Evolutionary conservation across 2,888 invertebrate genomes (phyloP).

Genomic region (Tenthredo amoena): DNA sequence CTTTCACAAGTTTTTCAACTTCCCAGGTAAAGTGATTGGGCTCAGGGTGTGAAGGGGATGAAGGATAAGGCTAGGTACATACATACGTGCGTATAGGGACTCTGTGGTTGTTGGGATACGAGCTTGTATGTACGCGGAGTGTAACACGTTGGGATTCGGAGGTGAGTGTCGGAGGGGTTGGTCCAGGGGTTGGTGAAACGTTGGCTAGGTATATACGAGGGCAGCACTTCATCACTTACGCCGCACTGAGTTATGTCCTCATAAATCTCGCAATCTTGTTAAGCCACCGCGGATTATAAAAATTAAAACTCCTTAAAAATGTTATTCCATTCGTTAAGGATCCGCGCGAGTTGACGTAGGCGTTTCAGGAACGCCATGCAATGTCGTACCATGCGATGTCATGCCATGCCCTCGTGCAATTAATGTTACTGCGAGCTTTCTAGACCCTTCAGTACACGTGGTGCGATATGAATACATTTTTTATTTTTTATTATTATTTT

Average conservation of each 20-base stretch:
- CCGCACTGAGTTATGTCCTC: constrained; percentile 62
- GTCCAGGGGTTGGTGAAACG: constrained; percentile 23
- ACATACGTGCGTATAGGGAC: constrained; percentile 10
- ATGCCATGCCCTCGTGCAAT: constrained; percentile 60
- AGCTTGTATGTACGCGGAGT: neutral
- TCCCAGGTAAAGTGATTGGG: neutral
- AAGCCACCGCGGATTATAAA: constrained; percentile 64
- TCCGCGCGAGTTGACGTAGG: constrained; percentile 53
- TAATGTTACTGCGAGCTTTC: constrained; percentile 58
- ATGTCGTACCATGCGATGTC: constrained; percentile 57
- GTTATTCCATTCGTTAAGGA: constrained; percentile 62
- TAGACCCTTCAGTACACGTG: neutral
- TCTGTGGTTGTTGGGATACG: constrained; percentile 25
- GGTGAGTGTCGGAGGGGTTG: constrained; percentile 29
- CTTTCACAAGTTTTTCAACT: neutral
- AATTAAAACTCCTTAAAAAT: constrained; percentile 67
- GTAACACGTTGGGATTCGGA: constrained; percentile 7
- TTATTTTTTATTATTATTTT: constrained; percentile 20
- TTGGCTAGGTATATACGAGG: constrained; percentile 58
- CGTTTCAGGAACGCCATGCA: constrained; percentile 54
- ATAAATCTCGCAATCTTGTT: constrained; percentile 66
- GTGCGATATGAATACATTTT: constrained; percentile 53
- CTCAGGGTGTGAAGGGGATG: neutral
- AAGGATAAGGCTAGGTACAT: neutral
- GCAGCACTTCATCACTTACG: constrained; percentile 61